Evolutionary conservation across 2,797 vertebrate genomes (phyloP).

Genomic region (Bovichtus variegatus): DNA sequence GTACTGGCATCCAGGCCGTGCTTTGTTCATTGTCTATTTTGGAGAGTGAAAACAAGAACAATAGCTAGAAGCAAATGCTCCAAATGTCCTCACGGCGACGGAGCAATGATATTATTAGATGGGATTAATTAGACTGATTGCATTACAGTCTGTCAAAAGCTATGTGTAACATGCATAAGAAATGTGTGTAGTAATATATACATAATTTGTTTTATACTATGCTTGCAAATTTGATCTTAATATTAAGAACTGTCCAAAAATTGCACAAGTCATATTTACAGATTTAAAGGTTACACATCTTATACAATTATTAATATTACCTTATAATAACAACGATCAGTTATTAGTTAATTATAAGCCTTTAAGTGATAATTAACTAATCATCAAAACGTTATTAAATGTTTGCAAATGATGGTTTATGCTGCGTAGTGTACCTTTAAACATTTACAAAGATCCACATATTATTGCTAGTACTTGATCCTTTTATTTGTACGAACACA

Average conservation of each 20-base stretch:
- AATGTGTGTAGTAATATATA: too few species aligned
- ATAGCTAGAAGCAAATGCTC: slow-evolving; percentile 53
- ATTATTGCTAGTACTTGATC: too few species aligned
- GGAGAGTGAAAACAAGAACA: slow-evolving; percentile 62
- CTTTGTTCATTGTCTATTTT: slow-evolving; percentile 85
- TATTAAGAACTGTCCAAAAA: not conserved
- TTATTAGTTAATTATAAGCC: too few species aligned
- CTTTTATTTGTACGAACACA: too few species aligned
- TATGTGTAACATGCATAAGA: not conserved
- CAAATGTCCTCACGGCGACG: slow-evolving; percentile 33
- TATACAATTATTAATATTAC: too few species aligned
- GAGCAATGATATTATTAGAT: slow-evolving; percentile 44
- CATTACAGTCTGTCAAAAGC: not conserved
- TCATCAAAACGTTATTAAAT: too few species aligned
- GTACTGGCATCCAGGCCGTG: slow-evolving; percentile 80
- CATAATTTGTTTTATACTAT: too few species aligned
- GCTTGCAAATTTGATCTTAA: not conserved
- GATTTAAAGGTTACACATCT: not conserved
- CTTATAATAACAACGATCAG: too few species aligned
- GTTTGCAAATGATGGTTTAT: too few species aligned
- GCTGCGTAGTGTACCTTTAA: too few species aligned
- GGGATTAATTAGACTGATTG: not conserved
- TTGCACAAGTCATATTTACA: not conserved
- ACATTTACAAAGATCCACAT: too few species aligned
- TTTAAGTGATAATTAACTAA: too few species aligned